Percentiles rank a stretch among this genome's conserved stretches.
phyloP scores from a whole-genome alignment of 2,113 vertebrate species.

The Hylia prasina region DNA sequence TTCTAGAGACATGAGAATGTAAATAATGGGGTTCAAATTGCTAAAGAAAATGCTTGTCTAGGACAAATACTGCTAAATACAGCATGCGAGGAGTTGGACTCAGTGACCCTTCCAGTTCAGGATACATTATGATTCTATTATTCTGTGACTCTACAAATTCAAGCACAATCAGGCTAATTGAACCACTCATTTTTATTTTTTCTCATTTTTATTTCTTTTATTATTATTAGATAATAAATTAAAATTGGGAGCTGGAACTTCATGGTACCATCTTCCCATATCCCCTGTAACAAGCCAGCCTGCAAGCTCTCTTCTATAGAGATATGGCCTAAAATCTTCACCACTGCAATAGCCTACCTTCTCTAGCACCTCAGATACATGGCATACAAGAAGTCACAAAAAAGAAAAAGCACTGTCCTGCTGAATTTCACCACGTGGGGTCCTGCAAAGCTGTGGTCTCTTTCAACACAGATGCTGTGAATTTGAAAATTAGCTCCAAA shows the following conservation, averaged over 20 bases:
- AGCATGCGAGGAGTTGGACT: not conserved
- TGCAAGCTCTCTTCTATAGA: not conserved
- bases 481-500: not conserved
- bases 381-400: not conserved
- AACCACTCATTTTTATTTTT: not conserved
- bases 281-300: not conserved
- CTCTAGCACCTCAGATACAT: not conserved
- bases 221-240: not conserved
- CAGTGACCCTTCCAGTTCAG: not conserved
- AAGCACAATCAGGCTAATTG: not conserved
- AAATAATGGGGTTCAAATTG: not conserved
- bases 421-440: not conserved
- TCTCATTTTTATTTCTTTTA: too few species aligned
- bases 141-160: not conserved
- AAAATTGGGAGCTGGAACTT: not conserved
- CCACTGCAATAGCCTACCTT: not conserved
- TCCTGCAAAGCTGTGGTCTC: not conserved
- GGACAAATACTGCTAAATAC: not conserved
- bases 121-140: not conserved
- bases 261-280: not conserved
- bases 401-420: not conserved
- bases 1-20: not conserved
- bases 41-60: not conserved
- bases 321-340: not conserved
- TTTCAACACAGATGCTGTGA: accelerated